Base-by-base conservation (phyloP, 2,797 vertebrate species). In the Onychomys arenicola region DNA sequence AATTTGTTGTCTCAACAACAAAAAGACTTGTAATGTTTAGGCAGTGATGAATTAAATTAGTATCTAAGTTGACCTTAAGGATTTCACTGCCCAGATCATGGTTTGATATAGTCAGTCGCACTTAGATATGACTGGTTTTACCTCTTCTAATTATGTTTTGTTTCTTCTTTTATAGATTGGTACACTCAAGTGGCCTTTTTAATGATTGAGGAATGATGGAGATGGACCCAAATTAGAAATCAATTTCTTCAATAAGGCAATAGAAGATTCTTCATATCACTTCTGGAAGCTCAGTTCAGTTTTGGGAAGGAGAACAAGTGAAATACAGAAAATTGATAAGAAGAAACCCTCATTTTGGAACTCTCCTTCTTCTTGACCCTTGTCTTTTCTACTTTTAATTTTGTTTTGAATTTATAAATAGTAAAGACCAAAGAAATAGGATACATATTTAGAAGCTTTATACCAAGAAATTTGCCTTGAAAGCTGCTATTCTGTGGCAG, bases 351-450 rank as follows among this genome's bases (percentile, higher is more conserved):
- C 69, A 81, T 93, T 93, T 90, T 91, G 77, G 63, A 95, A 92
- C 87, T 96, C 25, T 94, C 57, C 91, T 93, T 77, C 91, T 93
- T 77, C 59, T 89, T 88, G 40, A 92, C 46, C 88, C 11, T 40
- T 71, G 17, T 65, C 83, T 69, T 98, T 97, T 98, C 96, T 97
- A 88, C 96, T 98, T 97, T 98, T 90, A 97, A 95, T 93, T 98
- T 97, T 97, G 95, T 96, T 98, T 80, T 98, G 94, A 97, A 97
- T 98, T 98, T 98, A 97, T 98, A 98, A 98, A 98, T 98, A 97
- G 98, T 98, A 97, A 98, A 98, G 96, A 98, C 95, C 97, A 77
- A 98, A 98, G 98, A 98, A 96, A 95, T 88, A 97, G 89, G 94
- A 98, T 80, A 98, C 92, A 93, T 94, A 97, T 98, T 98, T 98